Evolutionary conservation across 2,888 invertebrate species (phyloP), one percentile per base, ranked within the genome.

Genomic region (Rutpela maculata): DNA sequence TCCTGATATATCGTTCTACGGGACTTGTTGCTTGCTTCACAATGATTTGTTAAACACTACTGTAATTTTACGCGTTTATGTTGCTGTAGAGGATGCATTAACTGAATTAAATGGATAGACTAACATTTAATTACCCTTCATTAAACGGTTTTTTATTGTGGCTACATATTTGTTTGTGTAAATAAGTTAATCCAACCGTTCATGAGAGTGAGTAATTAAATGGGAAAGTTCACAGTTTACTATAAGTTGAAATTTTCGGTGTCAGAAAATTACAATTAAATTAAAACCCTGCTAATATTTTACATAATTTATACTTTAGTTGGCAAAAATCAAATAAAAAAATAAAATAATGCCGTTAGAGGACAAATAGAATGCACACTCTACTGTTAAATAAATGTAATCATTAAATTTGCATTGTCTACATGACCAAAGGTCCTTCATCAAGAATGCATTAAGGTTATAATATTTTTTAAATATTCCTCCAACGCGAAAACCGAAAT

Each of bases 21-120:
- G 65, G 65, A 43, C 65, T 43, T 65, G 65, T 43, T 65, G 15
- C 43, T 65, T 18, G 43, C 15, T 38, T 43, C 11, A 38, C 19
- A 65, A 65, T 65, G 65, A 65, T 65, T 38, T 43, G 65, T 43
- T 62, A 65, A 65, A 65, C n/a, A 43, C 43, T 19, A 18, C 65
- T 15, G 38, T 38, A 65, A 65, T 38, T 62, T 62, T 35, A 38
- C 43, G 18, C 65, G 65, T 65, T 38, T 65, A 65, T 38, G 35
- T 43, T 65, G 43, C 38, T 9, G 65, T 65, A 19, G 43, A 43
- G 65, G 65, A 43, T 65, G 19, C 19, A 65, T 65, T 65, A 65
- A 17, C 65, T 65, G 38, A 65, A 65, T 65, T 65, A 65, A 62
- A 31, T 62, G 31, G 31, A 62, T n/a, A 62, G 12, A 7, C 62